These are phyloP conservation scores for Mimumesa dahlbomi DNA, from an alignment of 2,888 invertebrate genomes.

Conservation along the genomic window DNA sequence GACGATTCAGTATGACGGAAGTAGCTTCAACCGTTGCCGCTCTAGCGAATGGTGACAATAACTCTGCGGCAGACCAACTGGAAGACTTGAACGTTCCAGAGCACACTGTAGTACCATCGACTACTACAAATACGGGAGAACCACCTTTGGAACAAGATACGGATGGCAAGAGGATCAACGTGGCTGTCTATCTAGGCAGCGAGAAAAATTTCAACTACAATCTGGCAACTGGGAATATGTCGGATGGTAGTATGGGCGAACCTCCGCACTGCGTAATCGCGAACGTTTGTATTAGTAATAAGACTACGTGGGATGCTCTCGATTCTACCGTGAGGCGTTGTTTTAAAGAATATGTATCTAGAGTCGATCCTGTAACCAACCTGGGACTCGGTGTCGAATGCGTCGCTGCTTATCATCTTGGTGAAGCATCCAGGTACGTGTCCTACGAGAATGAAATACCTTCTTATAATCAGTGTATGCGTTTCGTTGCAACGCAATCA, in stretches of 20 bases:
- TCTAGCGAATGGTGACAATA: constrained; percentile 73
- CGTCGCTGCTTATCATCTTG: constrained; percentile 95
- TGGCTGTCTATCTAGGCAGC: constrained; percentile 92
- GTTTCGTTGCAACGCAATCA: too few species aligned
- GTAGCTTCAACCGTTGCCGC: constrained; percentile 75
- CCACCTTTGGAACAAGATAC: constrained; percentile 82
- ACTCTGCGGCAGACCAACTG: constrained; percentile 68
- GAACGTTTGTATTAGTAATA: constrained; percentile 93
- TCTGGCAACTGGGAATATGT: constrained; percentile 79
- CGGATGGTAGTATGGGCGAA: constrained; percentile 77
- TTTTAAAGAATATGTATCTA: constrained; percentile 95
- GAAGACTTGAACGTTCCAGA: constrained; percentile 74
- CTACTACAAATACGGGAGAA: constrained; percentile 66
- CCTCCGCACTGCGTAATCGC: constrained; percentile 87
- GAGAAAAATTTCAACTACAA: constrained; percentile 84
- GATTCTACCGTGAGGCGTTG: constrained; percentile 95
- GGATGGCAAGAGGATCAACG: constrained; percentile 93
- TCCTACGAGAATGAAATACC: too few species aligned
- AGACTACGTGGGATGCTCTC: constrained; percentile 96
- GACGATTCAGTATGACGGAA: constrained; percentile 80
- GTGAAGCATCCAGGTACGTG: constrained; percentile 86
- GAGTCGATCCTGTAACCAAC: constrained; percentile 93
- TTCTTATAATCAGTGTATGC: too few species aligned
- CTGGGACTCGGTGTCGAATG: constrained; percentile 87
- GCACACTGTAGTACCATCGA: constrained; percentile 67